Conservation (phyloP, 1,140 invertebrate species). For the Cyrtorhinus lividipennis region DNA sequence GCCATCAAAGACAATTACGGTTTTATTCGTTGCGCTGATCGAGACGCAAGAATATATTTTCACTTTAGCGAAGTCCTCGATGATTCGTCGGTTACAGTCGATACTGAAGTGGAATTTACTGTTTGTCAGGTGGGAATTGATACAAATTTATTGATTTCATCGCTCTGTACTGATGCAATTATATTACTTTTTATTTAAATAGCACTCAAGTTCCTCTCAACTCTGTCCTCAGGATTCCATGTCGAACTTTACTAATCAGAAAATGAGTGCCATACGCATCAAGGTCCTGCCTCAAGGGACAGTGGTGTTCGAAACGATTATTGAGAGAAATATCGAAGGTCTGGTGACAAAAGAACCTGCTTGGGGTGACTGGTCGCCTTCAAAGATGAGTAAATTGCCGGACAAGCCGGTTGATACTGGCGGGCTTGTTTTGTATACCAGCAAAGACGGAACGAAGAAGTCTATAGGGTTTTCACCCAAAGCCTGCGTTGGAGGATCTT, state of each 20-base stretch:
- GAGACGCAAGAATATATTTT: conserved; percentile 75
- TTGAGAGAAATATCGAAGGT: conserved; percentile 56
- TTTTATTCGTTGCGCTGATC: conserved; percentile 72
- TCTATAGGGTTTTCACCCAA: conserved; percentile 62
- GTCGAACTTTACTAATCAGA: conserved; percentile 47
- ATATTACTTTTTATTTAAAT: too few species aligned
- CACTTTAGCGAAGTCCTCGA: conserved; percentile 80
- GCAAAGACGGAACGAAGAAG: conserved; percentile 54
- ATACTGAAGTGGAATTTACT: conserved; percentile 93
- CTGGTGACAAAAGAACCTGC: conserved; percentile 54
- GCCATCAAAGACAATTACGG: conserved; percentile 79
- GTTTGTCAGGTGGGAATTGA: conserved; percentile 68
- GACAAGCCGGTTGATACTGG: conserved; percentile 36
- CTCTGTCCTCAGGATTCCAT: conserved; percentile 55
- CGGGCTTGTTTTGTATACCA: conserved; percentile 52
- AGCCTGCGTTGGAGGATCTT: conserved; percentile 63
- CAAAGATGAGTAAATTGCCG: conserved; percentile 30
- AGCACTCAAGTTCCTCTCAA: too few species aligned
- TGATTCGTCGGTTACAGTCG: conserved; percentile 40
- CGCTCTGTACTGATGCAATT: too few species aligned
- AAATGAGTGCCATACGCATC: conserved; percentile 82
- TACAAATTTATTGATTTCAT: too few species aligned
- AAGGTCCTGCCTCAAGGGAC: conserved; percentile 67
- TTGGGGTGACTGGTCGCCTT: conserved; percentile 30
- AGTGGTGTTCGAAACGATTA: conserved; percentile 68